Base-by-base conservation (phyloP, 2,113 vertebrate species). In the Indicator indicator region DNA sequence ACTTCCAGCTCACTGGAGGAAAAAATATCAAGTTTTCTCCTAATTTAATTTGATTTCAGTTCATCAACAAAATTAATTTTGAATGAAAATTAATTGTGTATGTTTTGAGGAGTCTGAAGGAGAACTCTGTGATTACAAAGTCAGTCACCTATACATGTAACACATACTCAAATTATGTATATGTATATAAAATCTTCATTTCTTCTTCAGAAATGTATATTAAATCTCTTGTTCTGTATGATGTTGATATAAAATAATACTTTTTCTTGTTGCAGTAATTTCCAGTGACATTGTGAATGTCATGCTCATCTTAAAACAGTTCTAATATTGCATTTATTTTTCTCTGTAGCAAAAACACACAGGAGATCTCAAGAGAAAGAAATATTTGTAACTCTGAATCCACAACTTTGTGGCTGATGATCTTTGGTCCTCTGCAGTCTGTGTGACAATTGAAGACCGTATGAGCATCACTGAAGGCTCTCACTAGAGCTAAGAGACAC, bases 211-310 rank as follows among this genome's bases (percentile, higher is more conserved):
- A 94, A 64, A 10, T 77, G 15, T n/a, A 9, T 24, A 56, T 27
- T 73, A 52, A 70, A 59, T 78, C 4, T 74, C 12, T 50, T 62
- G 4, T 50, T 73, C 52, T 73, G 27, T 28, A 64, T 64, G 4
- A 74, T 38, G 10, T 13, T 42, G 42, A 30, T 58, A 62, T n/a
- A 79, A 73, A 83, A 42, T 42, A 42, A 55, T 32, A 26, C 2
- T 62, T 76, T 0, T 32, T 70, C 16, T 63, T 71, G 32, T 73
- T 50, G 11, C n/a, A 18, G 73, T 77, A 28, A 26, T 86, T 86
- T 83, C 32, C 36, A 76, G 23, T 54, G 52, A 83, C 38, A 72
- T 21, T 86, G 38, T 38, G 71, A 95, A 93, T 62, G 56, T 60
- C 15, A 32, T 12, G 21, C 9, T 7, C 18, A 65, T 74, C 78